phyloP scores from a whole-genome alignment of 2,797 vertebrate genomes.

The Australoheros facetus region DNA sequence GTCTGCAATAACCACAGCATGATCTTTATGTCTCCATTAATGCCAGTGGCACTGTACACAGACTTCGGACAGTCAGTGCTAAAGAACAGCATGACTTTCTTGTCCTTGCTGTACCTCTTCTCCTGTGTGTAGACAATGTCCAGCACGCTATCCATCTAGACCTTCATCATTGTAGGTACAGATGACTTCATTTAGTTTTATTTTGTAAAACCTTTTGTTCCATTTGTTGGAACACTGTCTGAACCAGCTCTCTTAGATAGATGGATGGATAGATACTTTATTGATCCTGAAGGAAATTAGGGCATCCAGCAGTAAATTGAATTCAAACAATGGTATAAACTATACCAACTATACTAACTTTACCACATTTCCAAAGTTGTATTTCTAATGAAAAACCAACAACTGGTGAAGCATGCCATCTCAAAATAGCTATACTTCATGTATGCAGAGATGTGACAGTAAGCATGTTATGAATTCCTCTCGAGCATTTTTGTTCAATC shows the following conservation, averaged over 20 bases:
- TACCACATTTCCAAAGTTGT: neutral
- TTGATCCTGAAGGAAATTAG: too few relatives aligned
- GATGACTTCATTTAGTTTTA: conserved; percentile 72
- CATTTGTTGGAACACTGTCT: neutral
- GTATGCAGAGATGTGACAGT: neutral
- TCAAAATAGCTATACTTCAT: neutral
- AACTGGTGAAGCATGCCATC: neutral
- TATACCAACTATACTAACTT: too few relatives aligned
- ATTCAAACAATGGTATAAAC: too few relatives aligned
- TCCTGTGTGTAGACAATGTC: conserved; percentile 79
- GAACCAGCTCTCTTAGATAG: neutral
- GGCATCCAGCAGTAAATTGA: too few relatives aligned
- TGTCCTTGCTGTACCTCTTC: neutral
- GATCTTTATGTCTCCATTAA: neutral
- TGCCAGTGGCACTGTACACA: neutral
- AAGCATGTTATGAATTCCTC: neutral
- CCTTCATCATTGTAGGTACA: conserved; percentile 88
- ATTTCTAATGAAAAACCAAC: neutral
- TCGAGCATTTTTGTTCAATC: neutral
- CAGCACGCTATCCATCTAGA: conserved; percentile 88
- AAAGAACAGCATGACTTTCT: neutral
- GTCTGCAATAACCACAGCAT: conserved; percentile 53
- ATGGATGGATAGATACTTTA: too few relatives aligned
- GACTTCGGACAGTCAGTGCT: neutral
- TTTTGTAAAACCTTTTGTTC: neutral